Evolutionary conservation across 2,888 invertebrate genomes (phyloP), one percentile per base, ranked within the genome.

Genomic region (Diadegma fenestrale): DNA sequence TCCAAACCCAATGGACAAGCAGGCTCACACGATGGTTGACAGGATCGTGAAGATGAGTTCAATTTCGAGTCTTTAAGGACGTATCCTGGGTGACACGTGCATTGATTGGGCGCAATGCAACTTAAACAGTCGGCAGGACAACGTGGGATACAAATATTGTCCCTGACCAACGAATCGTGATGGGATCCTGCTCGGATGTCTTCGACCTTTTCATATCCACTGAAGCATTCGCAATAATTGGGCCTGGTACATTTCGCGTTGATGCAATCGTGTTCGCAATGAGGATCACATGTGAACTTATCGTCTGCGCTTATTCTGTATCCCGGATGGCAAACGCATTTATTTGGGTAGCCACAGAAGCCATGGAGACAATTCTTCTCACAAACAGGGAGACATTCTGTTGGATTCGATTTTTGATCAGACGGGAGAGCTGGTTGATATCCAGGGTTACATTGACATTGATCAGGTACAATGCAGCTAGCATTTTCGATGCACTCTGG

Each of bases 1-100:
- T 84, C 78, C 14, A 89, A 90, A 0, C 95, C 96, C 82, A 92
- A 88, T n/a, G 95, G 95, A 76, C 96, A 96, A 14, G 94, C 94
- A 0, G 88, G 83, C 30, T 83, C 88, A 6, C 90, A 94, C 7
- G 89, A 92, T 0, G 88, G 90, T 88, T 93, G 17, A 88, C 87
- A 68, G 88, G 91, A 80, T 83, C 88, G 64, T 48, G 64, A 64
- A 30, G n/a, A 0, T 22, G 45, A 33, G 12, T 85, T 58, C 41
- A 54, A 69, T 10, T 45, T 14, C 1, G 8, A 48, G 37, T 85
- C 81, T 26, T 63, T 84, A 10, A 68, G 30, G 22, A 82, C 66
- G 69, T 78, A 78, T n/a, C 90, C 90, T 17, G 82, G 12, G 30
- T 86, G 45, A 68, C 92, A 92, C 2, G 30, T 12, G 71, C 92